Evolutionary conservation across 2,888 invertebrate genomes (phyloP).

Genomic region (Acronicta leporina): DNA sequence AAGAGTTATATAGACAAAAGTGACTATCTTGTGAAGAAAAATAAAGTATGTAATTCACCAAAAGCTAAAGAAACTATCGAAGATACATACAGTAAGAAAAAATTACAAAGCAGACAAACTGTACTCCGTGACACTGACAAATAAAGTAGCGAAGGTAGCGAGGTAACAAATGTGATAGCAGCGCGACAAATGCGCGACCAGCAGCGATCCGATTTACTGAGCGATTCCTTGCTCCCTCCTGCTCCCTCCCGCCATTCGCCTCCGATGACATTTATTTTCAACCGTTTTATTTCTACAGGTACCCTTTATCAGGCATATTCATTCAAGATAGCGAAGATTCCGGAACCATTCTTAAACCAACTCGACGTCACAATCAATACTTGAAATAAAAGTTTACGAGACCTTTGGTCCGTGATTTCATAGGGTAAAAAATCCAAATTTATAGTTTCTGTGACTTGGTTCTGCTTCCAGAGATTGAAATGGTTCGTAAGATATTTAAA

Average conservation of each 20-base stretch:
- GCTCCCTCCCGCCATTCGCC: constrained; percentile 35
- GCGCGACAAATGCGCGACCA: constrained; percentile 63
- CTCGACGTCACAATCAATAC: constrained; percentile 45
- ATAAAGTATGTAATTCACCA: constrained; percentile 20
- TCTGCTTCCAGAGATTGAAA: constrained; percentile 13
- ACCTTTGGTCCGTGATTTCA: constrained; percentile 38
- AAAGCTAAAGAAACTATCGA: constrained; percentile 24
- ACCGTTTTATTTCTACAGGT: constrained; percentile 74
- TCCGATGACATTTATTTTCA: constrained; percentile 71
- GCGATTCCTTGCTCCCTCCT: constrained; percentile 52
- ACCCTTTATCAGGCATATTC: constrained; percentile 75
- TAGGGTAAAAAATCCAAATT: constrained; percentile 25
- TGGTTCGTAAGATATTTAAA: constrained; percentile 7
- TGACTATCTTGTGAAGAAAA: background rate
- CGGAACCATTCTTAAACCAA: constrained; percentile 54
- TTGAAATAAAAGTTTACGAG: constrained; percentile 48
- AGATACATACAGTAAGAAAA: constrained; percentile 38
- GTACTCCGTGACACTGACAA: constrained; percentile 71
- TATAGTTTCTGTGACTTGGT: constrained; percentile 15
- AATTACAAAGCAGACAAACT: constrained; percentile 54
- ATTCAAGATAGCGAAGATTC: constrained; percentile 67
- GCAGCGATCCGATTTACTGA: constrained; percentile 59
- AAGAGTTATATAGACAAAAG: no score
- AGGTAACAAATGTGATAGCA: constrained; percentile 77
- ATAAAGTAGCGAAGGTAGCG: constrained; percentile 65